phyloP scores from a whole-genome alignment of 2,113 vertebrate genomes.

The Mastomys coucha region DNA sequence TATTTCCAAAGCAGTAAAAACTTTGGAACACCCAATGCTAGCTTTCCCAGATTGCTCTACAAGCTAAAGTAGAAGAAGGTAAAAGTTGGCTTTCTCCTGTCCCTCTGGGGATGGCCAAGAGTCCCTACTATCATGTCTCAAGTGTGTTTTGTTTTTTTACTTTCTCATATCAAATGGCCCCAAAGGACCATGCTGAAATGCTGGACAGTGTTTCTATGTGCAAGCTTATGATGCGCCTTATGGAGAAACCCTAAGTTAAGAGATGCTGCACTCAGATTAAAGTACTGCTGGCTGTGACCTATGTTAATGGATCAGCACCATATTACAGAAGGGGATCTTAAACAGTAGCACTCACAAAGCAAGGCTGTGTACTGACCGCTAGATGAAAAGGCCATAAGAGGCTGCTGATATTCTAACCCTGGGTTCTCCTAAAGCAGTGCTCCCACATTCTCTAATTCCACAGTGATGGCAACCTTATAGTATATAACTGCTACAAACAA shows the following conservation, averaged over 20 bases:
- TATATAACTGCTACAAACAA: not conserved
- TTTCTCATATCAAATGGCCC: not conserved
- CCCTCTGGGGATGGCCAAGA: not conserved
- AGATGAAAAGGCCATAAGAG: slow-evolving; percentile 1
- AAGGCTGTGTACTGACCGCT: not conserved
- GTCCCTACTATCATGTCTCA: not conserved
- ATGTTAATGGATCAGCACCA: not conserved
- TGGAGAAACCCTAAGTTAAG: not conserved
- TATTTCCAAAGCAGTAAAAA: not conserved
- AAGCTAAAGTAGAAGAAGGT: not conserved
- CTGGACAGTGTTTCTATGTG: not conserved
- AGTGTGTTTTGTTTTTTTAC: not conserved
- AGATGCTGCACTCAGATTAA: not conserved
- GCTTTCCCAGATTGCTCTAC: not conserved
- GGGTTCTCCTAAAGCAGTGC: not conserved
- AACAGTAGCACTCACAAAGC: not conserved
- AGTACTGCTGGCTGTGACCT: not conserved
- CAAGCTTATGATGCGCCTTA: not conserved
- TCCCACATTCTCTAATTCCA: not conserved
- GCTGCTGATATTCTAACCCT: not conserved
- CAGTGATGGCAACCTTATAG: not conserved
- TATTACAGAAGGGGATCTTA: not conserved
- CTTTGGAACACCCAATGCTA: too few relatives aligned
- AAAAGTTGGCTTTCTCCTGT: not conserved
- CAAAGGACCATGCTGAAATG: not conserved